Evolutionary conservation across 92 coral and sea anemone species (phyloP).

Genomic region (Pocillopora grandis): DNA sequence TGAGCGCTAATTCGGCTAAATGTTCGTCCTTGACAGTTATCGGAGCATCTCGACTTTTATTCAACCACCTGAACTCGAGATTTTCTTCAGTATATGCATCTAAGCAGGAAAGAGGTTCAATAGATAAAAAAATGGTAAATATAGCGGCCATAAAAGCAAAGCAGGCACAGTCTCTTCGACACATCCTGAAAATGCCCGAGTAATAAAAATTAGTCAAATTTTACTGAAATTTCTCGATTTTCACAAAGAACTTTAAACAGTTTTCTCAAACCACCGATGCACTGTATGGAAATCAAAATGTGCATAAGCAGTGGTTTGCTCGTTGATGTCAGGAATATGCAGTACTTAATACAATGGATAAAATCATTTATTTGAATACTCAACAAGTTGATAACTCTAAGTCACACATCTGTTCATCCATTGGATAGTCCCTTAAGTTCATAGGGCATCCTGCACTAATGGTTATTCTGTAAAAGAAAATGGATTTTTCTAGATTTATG

Average conservation of each 20-base stretch:
- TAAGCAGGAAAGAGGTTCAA: conserved; percentile 1
- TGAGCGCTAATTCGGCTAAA: conserved; percentile 53
- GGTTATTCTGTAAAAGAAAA: conserved; percentile 48
- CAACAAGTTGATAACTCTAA: conserved; percentile 33
- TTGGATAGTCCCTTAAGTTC: conserved; percentile 80
- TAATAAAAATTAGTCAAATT: too few relatives aligned
- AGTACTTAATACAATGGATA: too few relatives aligned
- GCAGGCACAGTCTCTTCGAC: background rate
- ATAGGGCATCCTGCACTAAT: conserved; percentile 85
- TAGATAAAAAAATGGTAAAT: background rate
- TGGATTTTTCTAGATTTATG: background rate
- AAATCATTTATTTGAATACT: background rate
- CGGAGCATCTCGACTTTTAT: background rate
- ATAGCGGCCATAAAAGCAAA: background rate
- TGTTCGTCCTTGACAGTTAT: conserved; percentile 45
- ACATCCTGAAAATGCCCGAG: too few relatives aligned
- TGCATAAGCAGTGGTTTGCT: background rate
- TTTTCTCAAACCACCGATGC: too few relatives aligned
- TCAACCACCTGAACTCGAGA: conserved; percentile 48
- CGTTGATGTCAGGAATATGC: background rate
- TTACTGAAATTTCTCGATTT: too few relatives aligned
- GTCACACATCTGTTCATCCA: conserved; percentile 73
- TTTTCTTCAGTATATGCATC: conserved; percentile 47
- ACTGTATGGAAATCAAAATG: background rate
- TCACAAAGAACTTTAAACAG: too few relatives aligned